These are phyloP conservation scores for Thyatira batis DNA, from an alignment of 2,888 invertebrate genomes.

Conservation along the genomic window DNA sequence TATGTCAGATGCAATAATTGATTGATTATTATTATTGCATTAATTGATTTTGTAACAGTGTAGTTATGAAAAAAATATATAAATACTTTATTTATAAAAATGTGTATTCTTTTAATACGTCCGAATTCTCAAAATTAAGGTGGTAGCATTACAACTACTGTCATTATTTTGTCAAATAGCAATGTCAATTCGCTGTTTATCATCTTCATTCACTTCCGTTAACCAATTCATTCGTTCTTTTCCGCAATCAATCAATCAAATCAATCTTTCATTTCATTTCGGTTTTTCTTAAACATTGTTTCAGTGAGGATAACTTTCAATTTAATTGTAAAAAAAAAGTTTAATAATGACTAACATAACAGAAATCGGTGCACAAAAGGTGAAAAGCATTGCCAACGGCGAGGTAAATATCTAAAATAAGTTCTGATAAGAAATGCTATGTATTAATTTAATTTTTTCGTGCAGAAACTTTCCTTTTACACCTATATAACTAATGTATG, in stretches of 20 bases:
- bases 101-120: too few relatives aligned
- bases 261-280: not conserved
- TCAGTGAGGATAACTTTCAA: not conserved
- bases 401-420: constrained; percentile 47
- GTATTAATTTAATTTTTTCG: not conserved
- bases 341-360: constrained; percentile 40
- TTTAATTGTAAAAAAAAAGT: constrained; percentile 12
- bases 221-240: not conserved
- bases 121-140: too few relatives aligned
- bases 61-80: too few relatives aligned
- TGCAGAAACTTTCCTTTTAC: not conserved
- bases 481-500: too few relatives aligned
- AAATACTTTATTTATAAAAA: too few relatives aligned
- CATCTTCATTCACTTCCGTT: not conserved
- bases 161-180: too few relatives aligned
- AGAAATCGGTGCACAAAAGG: constrained; percentile 63
- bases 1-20: too few relatives aligned
- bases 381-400: constrained; percentile 62
- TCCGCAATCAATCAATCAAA: too few relatives aligned
- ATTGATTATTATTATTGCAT: too few relatives aligned
- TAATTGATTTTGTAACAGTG: too few relatives aligned
- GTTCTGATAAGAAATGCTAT: not conserved
- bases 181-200: not conserved
- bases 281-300: not conserved
- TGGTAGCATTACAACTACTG: too few relatives aligned